Evolutionary conservation across 2,797 vertebrate genomes (phyloP).

Genomic region (Tragelaphus oryx): DNA sequence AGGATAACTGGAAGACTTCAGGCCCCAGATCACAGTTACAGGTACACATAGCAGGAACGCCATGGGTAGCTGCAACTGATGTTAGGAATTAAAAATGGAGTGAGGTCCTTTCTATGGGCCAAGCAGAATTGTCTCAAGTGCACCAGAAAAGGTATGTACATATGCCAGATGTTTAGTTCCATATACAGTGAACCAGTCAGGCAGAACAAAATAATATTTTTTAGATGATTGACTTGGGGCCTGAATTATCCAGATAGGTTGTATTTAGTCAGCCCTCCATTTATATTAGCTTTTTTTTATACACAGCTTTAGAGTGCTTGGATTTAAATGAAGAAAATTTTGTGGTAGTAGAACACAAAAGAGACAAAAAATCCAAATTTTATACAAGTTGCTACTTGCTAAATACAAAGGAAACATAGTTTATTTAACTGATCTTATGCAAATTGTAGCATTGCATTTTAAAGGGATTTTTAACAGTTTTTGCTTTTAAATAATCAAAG

Average conservation of each 20-base stretch:
- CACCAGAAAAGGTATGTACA: background rate
- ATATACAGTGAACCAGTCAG: background rate
- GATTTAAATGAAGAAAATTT: background rate
- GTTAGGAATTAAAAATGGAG: background rate
- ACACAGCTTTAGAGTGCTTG: background rate
- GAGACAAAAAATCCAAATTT: background rate
- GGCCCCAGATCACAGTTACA: background rate
- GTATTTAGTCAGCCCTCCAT: background rate
- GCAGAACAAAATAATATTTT: background rate
- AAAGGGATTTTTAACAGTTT: background rate
- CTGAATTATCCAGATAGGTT: background rate
- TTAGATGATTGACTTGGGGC: background rate
- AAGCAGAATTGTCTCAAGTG: background rate
- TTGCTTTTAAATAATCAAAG: constrained; percentile 19
- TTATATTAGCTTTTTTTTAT: background rate
- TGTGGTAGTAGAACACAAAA: background rate
- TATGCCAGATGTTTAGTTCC: background rate
- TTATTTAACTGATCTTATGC: background rate
- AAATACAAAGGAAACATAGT: background rate
- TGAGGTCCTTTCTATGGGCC: background rate
- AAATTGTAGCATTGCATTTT: background rate
- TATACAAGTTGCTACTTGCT: background rate
- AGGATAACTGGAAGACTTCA: background rate
- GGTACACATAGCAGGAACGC: background rate
- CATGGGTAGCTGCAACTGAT: background rate